Conservation (phyloP, 92 coral and sea anemone species). For the Epizoanthus scotinus region DNA sequence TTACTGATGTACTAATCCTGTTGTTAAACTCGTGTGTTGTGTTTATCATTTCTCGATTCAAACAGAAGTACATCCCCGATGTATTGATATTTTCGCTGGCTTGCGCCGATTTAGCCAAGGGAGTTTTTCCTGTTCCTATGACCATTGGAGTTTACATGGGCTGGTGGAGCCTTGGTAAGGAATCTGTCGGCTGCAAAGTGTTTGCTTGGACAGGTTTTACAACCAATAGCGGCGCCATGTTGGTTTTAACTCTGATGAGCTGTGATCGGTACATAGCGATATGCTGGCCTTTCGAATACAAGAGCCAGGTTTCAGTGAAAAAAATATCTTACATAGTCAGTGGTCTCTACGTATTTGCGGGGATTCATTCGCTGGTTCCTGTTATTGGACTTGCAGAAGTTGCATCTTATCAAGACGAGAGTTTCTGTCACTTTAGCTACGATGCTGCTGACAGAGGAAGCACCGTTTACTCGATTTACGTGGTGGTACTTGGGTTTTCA, state of each 20-base stretch:
- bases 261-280: constrained; percentile 63
- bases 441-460: constrained; percentile 41
- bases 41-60: constrained; percentile 60
- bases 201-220: constrained; percentile 71
- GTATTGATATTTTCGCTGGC: constrained; percentile 59
- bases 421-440: constrained; percentile 65
- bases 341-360: constrained; percentile 42
- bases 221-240: constrained; percentile 58
- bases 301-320: constrained; percentile 37
- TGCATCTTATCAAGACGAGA: constrained; percentile 40
- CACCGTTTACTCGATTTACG: constrained; percentile 48
- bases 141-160: constrained; percentile 49
- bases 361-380: constrained; percentile 52
- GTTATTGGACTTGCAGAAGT: constrained; percentile 39
- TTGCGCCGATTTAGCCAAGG: constrained; percentile 56
- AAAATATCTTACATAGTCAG: constrained; percentile 44
- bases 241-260: constrained; percentile 65
- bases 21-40: constrained; percentile 49
- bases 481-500: constrained; percentile 52
- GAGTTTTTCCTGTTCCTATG: constrained; percentile 64
- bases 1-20: constrained; percentile 47
- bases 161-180: constrained; percentile 36
- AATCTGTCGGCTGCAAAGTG: constrained; percentile 23
- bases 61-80: constrained; percentile 61
- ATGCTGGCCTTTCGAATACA: constrained; percentile 64